These are phyloP conservation scores for Acanthaster planci DNA, from an alignment of 35 echinoderm and acorn worm genomes.

Conservation along the genomic window DNA sequence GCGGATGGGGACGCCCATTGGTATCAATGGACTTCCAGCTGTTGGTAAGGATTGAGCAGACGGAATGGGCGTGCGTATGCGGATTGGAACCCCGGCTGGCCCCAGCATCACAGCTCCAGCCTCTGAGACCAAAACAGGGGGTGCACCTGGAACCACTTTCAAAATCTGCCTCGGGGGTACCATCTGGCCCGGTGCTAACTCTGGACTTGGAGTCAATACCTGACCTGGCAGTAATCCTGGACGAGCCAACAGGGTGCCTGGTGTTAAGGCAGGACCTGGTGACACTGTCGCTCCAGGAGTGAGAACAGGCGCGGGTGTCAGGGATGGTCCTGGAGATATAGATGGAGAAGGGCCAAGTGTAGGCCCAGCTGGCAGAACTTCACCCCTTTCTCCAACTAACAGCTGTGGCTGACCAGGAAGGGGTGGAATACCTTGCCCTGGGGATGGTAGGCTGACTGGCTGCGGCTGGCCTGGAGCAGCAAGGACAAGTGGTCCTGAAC, in stretches of 20 bases:
- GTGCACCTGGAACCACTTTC: slow-evolving; percentile 6
- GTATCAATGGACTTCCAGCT: not conserved
- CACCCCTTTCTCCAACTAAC: not conserved
- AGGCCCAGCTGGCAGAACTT: not conserved
- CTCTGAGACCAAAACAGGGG: not conserved
- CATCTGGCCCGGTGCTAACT: slow-evolving; percentile 18
- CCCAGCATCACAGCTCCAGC: not conserved
- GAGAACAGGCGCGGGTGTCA: not conserved
- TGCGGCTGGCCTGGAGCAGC: not conserved
- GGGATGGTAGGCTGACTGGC: not conserved
- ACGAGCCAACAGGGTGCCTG: not conserved
- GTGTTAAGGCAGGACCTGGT: not conserved
- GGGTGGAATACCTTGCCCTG: not conserved
- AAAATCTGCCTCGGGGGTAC: not conserved
- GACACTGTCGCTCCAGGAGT: not conserved
- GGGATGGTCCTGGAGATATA: not conserved
- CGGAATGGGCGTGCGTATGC: not conserved
- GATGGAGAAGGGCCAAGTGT: not conserved
- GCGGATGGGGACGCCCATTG: not conserved
- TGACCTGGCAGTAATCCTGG: slow-evolving; percentile 7
- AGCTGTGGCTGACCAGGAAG: not conserved
- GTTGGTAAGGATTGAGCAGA: too few relatives aligned
- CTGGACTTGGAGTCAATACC: not conserved
- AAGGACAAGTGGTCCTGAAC: not conserved
- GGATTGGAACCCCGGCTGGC: not conserved